phyloP scores from a whole-genome alignment of 2,113 vertebrate species.

The Enhydra lutris region DNA sequence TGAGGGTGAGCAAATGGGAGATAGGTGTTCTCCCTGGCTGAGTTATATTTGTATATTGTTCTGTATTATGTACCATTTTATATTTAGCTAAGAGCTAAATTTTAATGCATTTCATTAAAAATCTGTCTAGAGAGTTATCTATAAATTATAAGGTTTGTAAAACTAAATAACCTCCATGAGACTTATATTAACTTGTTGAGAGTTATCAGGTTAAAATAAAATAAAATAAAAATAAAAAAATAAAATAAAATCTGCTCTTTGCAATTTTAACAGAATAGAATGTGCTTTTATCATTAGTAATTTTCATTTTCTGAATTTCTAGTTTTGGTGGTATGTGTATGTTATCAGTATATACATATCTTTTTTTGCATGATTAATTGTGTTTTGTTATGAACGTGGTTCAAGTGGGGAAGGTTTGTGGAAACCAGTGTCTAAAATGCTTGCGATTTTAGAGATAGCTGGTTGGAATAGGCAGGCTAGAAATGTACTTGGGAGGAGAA shows the following conservation, averaged over 20 bases:
- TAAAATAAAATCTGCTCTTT: not conserved
- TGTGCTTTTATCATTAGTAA: not conserved
- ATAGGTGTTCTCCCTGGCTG: not conserved
- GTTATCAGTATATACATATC: not conserved
- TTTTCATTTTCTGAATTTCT: not conserved
- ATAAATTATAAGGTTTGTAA: not conserved
- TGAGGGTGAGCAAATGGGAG: not conserved
- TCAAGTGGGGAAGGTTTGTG: not conserved
- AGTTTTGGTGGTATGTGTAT: not conserved
- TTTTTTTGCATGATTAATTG: not conserved
- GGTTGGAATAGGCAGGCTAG: not conserved
- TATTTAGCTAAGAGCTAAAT: not conserved
- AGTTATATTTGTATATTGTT: not conserved
- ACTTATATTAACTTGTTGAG: not conserved
- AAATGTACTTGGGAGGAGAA: not conserved
- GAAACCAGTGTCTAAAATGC: not conserved
- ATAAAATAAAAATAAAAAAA: no score
- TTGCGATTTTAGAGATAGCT: not conserved
- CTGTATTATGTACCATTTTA: not conserved
- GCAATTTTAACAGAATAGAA: not conserved
- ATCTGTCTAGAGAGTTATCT: not conserved
- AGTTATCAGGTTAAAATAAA: not conserved
- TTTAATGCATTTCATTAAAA: slow-evolving; percentile 25
- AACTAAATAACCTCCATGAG: not conserved
- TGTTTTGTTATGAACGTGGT: slow-evolving; percentile 8